Evolutionary conservation across 1,140 invertebrate genomes (phyloP).

Genomic region (Chrysomallon squamiferum): DNA sequence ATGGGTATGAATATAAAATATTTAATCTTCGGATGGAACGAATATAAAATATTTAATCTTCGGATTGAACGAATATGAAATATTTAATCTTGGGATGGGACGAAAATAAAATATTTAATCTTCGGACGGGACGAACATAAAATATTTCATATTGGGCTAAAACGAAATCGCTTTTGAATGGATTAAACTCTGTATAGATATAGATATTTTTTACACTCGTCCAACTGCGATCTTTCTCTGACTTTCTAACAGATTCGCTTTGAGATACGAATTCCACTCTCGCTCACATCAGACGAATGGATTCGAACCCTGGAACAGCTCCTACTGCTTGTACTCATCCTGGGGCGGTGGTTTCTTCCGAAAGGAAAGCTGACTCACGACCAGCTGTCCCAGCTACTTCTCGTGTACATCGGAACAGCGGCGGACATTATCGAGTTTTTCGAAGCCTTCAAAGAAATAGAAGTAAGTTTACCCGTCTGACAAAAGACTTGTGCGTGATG

Average conservation of each 20-base stretch:
- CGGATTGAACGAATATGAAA: too few relatives aligned
- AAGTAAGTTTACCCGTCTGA: conserved; percentile 30
- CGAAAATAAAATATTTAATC: too few relatives aligned
- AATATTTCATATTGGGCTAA: too few relatives aligned
- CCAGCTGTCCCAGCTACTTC: conserved; percentile 86
- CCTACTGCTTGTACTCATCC: conserved; percentile 87
- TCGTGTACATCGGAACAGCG: conserved; percentile 81
- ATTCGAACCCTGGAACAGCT: conserved; percentile 88
- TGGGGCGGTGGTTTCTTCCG: conserved; percentile 87
- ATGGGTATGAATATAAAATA: too few relatives aligned
- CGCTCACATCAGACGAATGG: conserved; percentile 67
- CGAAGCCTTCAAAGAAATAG: conserved; percentile 78
- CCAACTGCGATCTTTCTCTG: background rate
- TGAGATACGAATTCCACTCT: conserved; percentile 46
- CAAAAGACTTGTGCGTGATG: background rate
- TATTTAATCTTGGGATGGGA: too few relatives aligned
- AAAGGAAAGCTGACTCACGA: conserved; percentile 87
- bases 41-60: too few relatives aligned
- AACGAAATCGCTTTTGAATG: background rate
- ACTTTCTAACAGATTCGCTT: conserved; percentile 24
- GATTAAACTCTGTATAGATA: background rate
- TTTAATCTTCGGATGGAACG: too few relatives aligned
- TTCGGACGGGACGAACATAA: too few relatives aligned
- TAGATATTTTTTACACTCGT: background rate
- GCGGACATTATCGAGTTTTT: conserved; percentile 97